A percentile compares a stretch with the other conserved stretches of the same genome.
Evolutionary conservation across 2,888 invertebrate species (phyloP).

Genomic region (Agonopterix heracliana): DNA sequence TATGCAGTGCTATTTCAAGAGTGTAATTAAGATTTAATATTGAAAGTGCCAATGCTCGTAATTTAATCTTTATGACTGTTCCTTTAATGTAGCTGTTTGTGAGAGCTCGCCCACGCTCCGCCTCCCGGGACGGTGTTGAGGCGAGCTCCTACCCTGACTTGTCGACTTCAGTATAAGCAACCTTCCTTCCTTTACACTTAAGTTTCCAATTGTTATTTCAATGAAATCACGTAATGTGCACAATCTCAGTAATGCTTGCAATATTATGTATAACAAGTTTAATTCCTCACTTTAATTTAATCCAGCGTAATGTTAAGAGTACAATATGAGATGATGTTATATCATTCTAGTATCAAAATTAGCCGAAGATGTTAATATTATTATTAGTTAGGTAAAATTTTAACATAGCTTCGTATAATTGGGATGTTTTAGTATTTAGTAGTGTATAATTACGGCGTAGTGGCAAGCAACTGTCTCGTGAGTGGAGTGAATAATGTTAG

Average conservation of each 20-base stretch:
- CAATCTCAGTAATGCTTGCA: conserved; percentile 77
- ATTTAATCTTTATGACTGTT: conserved; percentile 74
- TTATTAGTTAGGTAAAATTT: conserved; percentile 75
- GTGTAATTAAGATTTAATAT: conserved; percentile 75
- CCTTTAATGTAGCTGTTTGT: conserved; percentile 57
- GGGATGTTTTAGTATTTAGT: conserved; percentile 76
- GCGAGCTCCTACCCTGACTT: conserved; percentile 15
- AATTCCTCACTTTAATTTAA: conserved; percentile 69
- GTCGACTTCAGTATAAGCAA: conserved; percentile 56
- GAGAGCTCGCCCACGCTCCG: conserved; percentile 21
- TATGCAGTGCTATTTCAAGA: conserved; percentile 75
- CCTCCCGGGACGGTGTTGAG: conserved; percentile 10
- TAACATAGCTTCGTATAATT: conserved; percentile 76
- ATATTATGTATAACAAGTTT: conserved; percentile 65
- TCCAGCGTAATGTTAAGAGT: conserved; percentile 75
- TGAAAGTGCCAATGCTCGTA: conserved; percentile 78
- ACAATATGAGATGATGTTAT: conserved; percentile 76
- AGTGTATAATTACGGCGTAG: conserved; percentile 64
- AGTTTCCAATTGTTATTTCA: conserved; percentile 50
- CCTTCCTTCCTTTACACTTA: conserved; percentile 47
- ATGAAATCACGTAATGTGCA: conserved; percentile 65
- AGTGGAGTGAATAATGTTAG: conserved; percentile 54
- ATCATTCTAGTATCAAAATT: conserved; percentile 78
- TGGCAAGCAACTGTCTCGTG: conserved; percentile 65
- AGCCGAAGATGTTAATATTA: conserved; percentile 76